phyloP scores from a whole-genome alignment of 2,888 invertebrate genomes.

The Alentia gelatinosa region DNA sequence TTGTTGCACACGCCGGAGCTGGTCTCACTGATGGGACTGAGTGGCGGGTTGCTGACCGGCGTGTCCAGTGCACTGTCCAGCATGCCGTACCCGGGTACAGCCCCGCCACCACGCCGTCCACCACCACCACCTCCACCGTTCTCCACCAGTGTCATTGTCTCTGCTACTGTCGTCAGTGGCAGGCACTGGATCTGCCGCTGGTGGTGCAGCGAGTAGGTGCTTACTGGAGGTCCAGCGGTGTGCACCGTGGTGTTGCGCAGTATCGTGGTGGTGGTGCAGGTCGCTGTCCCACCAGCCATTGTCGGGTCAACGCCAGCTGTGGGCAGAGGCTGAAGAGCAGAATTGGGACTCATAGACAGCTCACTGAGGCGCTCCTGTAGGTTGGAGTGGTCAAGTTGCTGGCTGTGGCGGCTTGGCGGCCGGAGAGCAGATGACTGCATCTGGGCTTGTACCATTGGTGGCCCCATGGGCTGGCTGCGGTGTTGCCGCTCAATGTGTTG shows the following conservation, averaged over 20 bases:
- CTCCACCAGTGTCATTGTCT: not conserved
- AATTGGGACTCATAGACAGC: conserved; percentile 31
- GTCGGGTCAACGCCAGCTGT: not conserved
- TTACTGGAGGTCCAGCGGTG: not conserved
- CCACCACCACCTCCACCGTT: not conserved
- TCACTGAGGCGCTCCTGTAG: conserved; percentile 52
- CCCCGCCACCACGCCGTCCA: not conserved
- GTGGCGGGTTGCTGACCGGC: conserved; percentile 74
- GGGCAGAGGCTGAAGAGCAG: not conserved
- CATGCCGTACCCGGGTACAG: not conserved
- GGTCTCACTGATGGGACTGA: conserved; percentile 81
- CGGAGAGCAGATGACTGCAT: not conserved
- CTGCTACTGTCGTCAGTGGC: not conserved
- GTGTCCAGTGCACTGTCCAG: conserved; percentile 46
- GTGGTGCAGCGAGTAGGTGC: not conserved
- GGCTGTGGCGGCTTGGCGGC: not conserved
- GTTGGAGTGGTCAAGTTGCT: conserved; percentile 42
- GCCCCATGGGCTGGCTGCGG: conserved; percentile 14
- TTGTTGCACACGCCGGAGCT: conserved; percentile 79
- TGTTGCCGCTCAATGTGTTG: conserved; percentile 81
- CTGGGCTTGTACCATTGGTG: not conserved
- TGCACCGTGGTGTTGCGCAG: not conserved
- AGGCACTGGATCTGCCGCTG: not conserved
- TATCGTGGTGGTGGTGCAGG: not conserved
- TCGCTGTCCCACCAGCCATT: not conserved